Evolutionary conservation across 1,140 invertebrate species (phyloP).

Genomic region (Heterodera schachtii): DNA sequence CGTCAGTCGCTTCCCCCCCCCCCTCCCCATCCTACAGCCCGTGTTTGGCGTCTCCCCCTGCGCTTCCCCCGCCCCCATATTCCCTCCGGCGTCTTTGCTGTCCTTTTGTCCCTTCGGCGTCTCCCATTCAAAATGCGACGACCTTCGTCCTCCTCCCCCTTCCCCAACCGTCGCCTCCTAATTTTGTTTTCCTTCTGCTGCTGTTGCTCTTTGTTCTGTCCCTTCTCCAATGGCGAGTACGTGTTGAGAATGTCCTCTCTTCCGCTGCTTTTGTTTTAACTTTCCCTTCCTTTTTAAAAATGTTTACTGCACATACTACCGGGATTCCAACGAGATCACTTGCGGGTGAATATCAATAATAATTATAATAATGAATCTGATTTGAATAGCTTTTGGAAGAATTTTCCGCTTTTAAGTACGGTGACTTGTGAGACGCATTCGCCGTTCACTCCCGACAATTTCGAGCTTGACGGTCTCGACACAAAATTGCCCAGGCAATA

Average conservation of each 20-base stretch:
- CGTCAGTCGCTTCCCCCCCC: not conserved
- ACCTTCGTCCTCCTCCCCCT: not conserved
- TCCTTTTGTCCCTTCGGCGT: not conserved
- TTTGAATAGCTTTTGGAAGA: not conserved
- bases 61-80: not conserved
- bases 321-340: slow-evolving; percentile 59
- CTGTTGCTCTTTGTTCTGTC: not conserved
- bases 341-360: slow-evolving; percentile 51
- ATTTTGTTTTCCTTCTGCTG: slow-evolving; percentile 1
- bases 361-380: not conserved
- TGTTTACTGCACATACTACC: slow-evolving; percentile 61
- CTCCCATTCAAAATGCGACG: not conserved
- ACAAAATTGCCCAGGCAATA: slow-evolving; percentile 50
- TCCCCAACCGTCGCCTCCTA: not conserved
- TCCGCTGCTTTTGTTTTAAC: slow-evolving; percentile 1
- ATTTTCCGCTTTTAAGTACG: slow-evolving; percentile 44
- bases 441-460: slow-evolving; percentile 43
- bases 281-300: slow-evolving; percentile 50
- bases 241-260: not conserved
- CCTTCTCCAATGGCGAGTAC: not conserved
- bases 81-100: not conserved
- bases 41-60: not conserved
- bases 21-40: not conserved
- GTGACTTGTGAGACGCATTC: slow-evolving; percentile 58
- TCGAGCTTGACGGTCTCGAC: slow-evolving; percentile 57